phyloP scores from a whole-genome alignment of 1,140 invertebrate species.

The Arctopsyche grandis region DNA sequence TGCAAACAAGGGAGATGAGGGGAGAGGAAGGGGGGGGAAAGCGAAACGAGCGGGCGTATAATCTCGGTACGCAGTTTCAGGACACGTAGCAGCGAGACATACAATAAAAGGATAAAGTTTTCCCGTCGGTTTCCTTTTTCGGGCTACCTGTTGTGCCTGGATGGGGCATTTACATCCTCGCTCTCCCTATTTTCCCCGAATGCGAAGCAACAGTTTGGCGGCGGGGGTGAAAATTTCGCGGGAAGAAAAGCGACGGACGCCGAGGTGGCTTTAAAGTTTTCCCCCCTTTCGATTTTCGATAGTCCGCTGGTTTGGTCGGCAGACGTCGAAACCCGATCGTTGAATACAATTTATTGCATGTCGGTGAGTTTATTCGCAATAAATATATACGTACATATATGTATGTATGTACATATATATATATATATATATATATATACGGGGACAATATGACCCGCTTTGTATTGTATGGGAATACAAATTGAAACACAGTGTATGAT shows the following conservation, averaged over 20 bases:
- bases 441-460: no score
- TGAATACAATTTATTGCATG: no score
- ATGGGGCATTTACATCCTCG: neutral
- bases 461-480: no score
- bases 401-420: no score
- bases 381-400: no score
- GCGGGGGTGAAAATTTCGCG: neutral
- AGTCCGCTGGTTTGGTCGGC: neutral
- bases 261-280: conserved; percentile 8
- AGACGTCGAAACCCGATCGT: neutral
- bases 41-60: neutral
- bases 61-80: conserved; percentile 26
- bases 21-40: neutral
- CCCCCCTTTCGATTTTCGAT: neutral
- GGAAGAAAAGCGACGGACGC: neutral
- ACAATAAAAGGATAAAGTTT: conserved; percentile 28
- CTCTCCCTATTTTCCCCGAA: neutral
- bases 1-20: neutral
- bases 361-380: no score
- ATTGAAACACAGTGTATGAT: no score
- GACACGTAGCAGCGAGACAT: conserved; percentile 5
- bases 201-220: conserved; percentile 20
- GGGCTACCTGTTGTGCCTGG: conserved; percentile 18
- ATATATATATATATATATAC: no score
- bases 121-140: conserved; percentile 13